Conservation (phyloP, 2,888 invertebrate species). For the Tipula lateralis region DNA sequence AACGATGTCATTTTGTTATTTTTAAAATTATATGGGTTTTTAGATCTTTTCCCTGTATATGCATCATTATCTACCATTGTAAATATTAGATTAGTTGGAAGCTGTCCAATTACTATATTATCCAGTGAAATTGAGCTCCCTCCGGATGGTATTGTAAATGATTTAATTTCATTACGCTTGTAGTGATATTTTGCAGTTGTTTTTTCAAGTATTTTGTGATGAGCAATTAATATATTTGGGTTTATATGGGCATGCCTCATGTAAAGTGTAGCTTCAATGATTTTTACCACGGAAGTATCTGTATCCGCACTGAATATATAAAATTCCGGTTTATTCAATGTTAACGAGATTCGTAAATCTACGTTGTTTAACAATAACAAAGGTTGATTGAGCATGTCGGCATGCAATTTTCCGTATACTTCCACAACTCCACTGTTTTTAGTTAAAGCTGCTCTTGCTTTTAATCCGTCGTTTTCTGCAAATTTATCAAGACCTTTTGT, state of each 20-base stretch:
- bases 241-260: constrained; percentile 24
- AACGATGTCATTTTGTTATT: not conserved
- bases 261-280: constrained; percentile 29
- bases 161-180: constrained; percentile 27
- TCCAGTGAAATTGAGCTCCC: not conserved
- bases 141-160: not conserved
- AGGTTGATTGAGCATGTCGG: constrained; percentile 31
- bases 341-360: constrained; percentile 25
- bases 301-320: not conserved
- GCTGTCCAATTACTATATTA: not conserved
- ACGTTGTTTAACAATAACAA: constrained; percentile 30
- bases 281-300: not conserved
- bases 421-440: not conserved
- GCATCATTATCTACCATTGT: not conserved
- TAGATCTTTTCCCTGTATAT: not conserved
- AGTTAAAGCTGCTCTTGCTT: not conserved
- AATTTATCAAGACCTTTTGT: not conserved
- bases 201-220: not conserved
- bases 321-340: constrained; percentile 28
- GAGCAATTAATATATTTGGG: constrained; percentile 29
- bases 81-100: not conserved
- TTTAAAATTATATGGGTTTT: constrained; percentile 19
- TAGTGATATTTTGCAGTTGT: constrained; percentile 29
- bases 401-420: constrained; percentile 30
- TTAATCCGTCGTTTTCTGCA: not conserved